These are phyloP conservation scores for Cairina moschata DNA, from an alignment of 2,113 vertebrate species.

Conservation along the genomic window DNA sequence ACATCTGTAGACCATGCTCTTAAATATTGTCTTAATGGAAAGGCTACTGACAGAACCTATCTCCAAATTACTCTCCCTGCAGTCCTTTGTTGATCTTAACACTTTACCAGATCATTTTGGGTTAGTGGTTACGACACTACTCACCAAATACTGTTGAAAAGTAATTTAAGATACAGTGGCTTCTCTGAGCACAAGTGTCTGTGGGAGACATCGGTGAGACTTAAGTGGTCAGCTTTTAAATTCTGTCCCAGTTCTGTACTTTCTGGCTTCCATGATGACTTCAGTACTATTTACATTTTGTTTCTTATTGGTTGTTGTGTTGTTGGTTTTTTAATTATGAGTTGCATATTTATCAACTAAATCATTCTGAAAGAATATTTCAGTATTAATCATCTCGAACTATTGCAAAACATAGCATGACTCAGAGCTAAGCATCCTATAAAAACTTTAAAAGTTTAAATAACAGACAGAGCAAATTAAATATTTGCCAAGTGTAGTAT, in stretches of 20 bases:
- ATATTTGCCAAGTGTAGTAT: neutral
- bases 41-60: neutral
- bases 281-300: neutral
- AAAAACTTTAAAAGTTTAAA: neutral
- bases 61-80: neutral
- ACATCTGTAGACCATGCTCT: neutral
- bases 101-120: neutral
- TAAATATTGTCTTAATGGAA: neutral
- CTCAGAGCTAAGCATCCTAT: neutral
- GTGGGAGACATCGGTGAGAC: neutral
- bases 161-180: neutral
- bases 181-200: neutral
- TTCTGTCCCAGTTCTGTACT: neutral
- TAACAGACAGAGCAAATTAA: neutral
- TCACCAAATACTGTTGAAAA: neutral
- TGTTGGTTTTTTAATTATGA: neutral
- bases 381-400: neutral
- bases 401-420: constrained; percentile 27
- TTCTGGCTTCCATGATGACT: neutral
- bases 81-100: neutral
- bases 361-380: neutral
- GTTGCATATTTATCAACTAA: constrained; percentile 12
- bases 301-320: neutral
- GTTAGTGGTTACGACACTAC: neutral
- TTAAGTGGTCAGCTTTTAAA: constrained; percentile 7